Conservation (phyloP, 2,797 vertebrate genomes). For the Epinephelus coioides region DNA sequence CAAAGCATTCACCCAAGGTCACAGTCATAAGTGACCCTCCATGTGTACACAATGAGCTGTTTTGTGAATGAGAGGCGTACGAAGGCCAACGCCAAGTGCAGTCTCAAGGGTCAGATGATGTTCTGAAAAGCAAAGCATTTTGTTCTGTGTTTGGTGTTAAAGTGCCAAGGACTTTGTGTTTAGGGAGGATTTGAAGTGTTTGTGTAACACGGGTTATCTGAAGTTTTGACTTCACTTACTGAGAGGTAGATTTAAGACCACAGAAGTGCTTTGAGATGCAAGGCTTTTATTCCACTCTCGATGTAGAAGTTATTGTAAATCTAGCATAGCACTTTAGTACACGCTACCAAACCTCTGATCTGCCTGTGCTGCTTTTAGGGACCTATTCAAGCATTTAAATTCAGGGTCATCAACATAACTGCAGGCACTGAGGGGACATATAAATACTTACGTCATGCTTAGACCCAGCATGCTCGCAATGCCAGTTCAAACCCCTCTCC, state of each 20-base stretch:
- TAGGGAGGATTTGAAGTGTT: constrained; percentile 28
- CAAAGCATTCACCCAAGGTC: constrained; percentile 48
- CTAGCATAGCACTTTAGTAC: neutral
- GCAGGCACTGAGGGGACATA: too few relatives aligned
- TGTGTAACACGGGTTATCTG: constrained; percentile 5
- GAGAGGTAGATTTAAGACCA: constrained; percentile 9
- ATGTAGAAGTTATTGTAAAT: neutral
- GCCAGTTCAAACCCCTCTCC: too few relatives aligned
- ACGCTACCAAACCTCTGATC: neutral
- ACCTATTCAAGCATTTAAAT: neutral
- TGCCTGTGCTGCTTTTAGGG: neutral
- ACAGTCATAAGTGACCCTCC: constrained; percentile 51
- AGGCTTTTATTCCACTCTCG: neutral
- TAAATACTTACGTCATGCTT: too few relatives aligned
- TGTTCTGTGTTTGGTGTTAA: constrained; percentile 21
- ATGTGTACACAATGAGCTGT: constrained; percentile 39
- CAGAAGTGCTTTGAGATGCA: neutral
- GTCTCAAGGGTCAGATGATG: constrained; percentile 43
- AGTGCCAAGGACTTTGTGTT: constrained; percentile 30
- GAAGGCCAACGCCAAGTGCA: constrained; percentile 42
- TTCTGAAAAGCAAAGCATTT: constrained; percentile 38
- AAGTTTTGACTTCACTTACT: constrained; percentile 14
- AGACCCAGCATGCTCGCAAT: too few relatives aligned
- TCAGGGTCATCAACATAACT: neutral
- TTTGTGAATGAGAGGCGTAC: constrained; percentile 33